Evolutionary conservation across 2,113 vertebrate genomes (phyloP), one percentile per base, ranked within the genome.

Genomic region (Catagonus wagneri): DNA sequence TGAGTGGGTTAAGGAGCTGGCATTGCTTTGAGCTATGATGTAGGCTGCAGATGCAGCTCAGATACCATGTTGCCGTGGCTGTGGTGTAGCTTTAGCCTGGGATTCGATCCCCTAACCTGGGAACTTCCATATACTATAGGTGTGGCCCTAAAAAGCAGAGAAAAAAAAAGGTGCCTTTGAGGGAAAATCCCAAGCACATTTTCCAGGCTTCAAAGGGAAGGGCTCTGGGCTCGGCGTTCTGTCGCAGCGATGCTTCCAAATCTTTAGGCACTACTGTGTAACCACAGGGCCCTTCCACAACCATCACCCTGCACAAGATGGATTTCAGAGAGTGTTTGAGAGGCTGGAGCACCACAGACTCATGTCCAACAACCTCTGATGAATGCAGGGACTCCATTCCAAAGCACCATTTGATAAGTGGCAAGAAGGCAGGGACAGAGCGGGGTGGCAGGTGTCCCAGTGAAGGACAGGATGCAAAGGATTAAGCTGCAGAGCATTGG

Each of bases 291-390:
- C 4, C 34, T 9, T 54, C 8, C 27, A 29, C 25, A 9, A 3
- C 4, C 1, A 0, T 14, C 85, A 50, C 13, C 8, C 56, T 2
- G 27, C n/a, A 17, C 19, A 8, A 16, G 16, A 32, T 80, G 17
- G 69, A 32, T 36, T 23, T 50, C 29, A 3, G 20, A 11, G 17
- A 25, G 3, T 2, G 54, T 36, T 12, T 16, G n/a, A 92, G 79
- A 72, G 8, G 68, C 15, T 12, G 17, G 1, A 9, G 32, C 54
- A 68, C 16, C 0, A 25, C 25, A 15, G 20, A 27, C 17, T 2
- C 0, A 0, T 2, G 17, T 20, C 44, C 23, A 7, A 13, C 4
- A 20, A 11, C 32, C 14, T 25, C 27, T 34, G 10, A 23, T 0
- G 66, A 72, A 15, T 0, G 25, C 2, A 23, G 0, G 29, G 54